Evolutionary conservation across 1,140 invertebrate species (phyloP), one percentile per base, ranked within the genome.

Genomic region (Lamellibrachia luymesi): DNA sequence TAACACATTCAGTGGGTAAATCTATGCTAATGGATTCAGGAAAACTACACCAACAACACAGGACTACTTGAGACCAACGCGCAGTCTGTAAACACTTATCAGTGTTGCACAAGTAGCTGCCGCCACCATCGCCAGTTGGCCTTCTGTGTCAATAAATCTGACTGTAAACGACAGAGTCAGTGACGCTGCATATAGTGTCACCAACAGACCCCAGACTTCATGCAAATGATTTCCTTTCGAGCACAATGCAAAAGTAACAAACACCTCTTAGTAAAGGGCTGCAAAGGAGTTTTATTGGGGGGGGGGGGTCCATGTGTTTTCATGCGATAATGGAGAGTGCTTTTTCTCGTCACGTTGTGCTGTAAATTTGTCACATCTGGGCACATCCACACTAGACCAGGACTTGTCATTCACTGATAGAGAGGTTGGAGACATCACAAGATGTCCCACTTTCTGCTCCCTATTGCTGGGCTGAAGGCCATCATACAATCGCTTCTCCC

Each of bases 41-140:
- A 80, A 80, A 80, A 80, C 64, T 80, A 80, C 64, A 80, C 64
- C 64, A 80, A 80, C 64, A 80, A 80, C 64, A 80, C 64, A 80
- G 25, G 13, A 80, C 13, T 80, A 80, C 64, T 80, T 80, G 64
- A 80, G 64, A 80, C 64, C 64, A 80, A 80, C 64, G 64, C 64
- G 64, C 64, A 80, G 64, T 10, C 13, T 22, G 64, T 80, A 80
- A 80, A 80, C 64, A 80, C 64, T 80, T 80, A 80, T 80, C 64
- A 80, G 64, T 80, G 13, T 80, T 22, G 64, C 64, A 80, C 64
- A 80, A 80, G 64, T 17, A 80, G 64, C 64, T 80, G 13, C 25
- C 64, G 4, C 64, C 25, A 80, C 64, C 25, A 22, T 80, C 64
- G 25, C 64, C 64, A 17, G 64, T 80, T 80, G 64, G 13, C 25